Evolutionary conservation across 1,140 invertebrate genomes (phyloP), one percentile per base, ranked within the genome.

Genomic region (Aphelenchoides avenae): DNA sequence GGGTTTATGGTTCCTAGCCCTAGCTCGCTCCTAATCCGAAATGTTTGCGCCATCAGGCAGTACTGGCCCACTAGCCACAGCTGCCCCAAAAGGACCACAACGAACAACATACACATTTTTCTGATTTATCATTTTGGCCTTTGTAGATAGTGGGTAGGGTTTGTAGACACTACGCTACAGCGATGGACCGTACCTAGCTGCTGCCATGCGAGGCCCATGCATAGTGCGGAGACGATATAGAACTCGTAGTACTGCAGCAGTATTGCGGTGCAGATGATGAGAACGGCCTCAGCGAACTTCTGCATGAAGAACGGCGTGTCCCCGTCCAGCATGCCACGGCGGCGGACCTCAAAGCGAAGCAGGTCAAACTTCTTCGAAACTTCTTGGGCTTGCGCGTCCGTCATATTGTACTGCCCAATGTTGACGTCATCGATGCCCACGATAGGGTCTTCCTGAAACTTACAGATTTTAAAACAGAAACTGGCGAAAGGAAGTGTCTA

Each of bases 151-250:
- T n/a, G n/a, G n/a, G n/a, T n/a, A n/a, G n/a, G n/a, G n/a, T n/a
- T n/a, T n/a, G n/a, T n/a, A n/a, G n/a, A n/a, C n/a, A n/a, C n/a
- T n/a, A n/a, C n/a, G n/a, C n/a, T n/a, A n/a, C n/a, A n/a, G n/a
- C n/a, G n/a, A n/a, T n/a, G n/a, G n/a, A n/a, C n/a, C n/a, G n/a
- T n/a, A n/a, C n/a, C n/a, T n/a, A n/a, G n/a, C 42, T 75, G 73
- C 39, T 75, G 73, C 75, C 75, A 75, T 6, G 71, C 71, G 24
- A 75, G 39, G 36, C 73, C 73, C 73, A 77, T 71, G 7, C 70
- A 40, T 37, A 77, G 52, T 3, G 73, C 73, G 5, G 73, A 66
- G 9, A 52, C 24, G 3, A 75, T 20, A 47, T 74, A 75, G 41
- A 49, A 63, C n/a, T 34, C 51, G 26, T 66, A 39, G 15, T 30